These are phyloP conservation scores for Rachycentron canadum DNA, from an alignment of 2,797 vertebrate species.

Conservation along the genomic window DNA sequence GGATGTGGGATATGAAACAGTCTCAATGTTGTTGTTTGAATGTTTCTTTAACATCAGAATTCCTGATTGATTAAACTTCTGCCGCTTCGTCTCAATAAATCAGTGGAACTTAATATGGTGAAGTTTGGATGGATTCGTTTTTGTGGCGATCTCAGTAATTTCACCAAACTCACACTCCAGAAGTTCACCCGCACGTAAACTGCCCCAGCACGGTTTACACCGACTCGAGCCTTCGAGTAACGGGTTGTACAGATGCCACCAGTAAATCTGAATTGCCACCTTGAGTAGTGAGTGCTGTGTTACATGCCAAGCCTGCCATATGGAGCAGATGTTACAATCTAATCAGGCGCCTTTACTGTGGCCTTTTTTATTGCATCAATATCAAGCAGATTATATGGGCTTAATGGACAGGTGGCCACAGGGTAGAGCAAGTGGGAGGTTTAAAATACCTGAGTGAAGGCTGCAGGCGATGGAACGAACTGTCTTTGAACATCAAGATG, in stretches of 20 bases:
- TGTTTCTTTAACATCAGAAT: not conserved
- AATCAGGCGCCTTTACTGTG: conserved; percentile 50
- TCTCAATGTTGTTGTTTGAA: too few relatives aligned
- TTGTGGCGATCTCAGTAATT: not conserved
- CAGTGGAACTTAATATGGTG: not conserved
- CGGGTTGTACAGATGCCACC: conserved; percentile 37
- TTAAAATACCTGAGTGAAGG: not conserved
- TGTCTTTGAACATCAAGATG: not conserved
- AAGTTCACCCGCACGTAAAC: conserved; percentile 11
- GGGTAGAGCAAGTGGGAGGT: conserved; percentile 29
- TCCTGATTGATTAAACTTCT: not conserved
- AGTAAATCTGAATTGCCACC: conserved; percentile 22
- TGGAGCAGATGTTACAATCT: conserved; percentile 65
- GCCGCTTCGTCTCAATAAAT: not conserved
- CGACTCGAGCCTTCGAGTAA: conserved; percentile 21
- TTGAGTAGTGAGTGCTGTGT: conserved; percentile 5
- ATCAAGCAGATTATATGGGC: conserved; percentile 60
- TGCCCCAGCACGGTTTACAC: not conserved
- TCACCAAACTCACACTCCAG: not conserved
- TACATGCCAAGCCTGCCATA: conserved; percentile 17
- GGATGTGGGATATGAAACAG: too few relatives aligned
- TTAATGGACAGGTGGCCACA: conserved; percentile 62
- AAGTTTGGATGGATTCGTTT: not conserved
- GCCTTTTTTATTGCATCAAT: conserved; percentile 68
- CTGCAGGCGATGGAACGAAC: not conserved